These are phyloP conservation scores for Drosophila pachea DNA, from an alignment of 1,140 invertebrate species.

Conservation along the genomic window DNA sequence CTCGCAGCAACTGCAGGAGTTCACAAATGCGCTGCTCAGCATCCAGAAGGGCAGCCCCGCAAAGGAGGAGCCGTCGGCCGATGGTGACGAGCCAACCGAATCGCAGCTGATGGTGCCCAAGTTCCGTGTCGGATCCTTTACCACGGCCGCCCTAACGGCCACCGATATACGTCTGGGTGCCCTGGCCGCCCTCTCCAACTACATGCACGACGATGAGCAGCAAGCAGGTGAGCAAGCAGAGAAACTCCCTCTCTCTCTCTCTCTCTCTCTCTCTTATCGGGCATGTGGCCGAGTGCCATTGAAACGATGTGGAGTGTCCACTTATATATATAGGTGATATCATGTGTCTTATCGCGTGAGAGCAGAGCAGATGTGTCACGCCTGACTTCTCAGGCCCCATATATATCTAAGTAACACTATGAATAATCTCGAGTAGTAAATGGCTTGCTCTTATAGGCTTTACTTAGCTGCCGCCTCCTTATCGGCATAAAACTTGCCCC, in stretches of 20 bases:
- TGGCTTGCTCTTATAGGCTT: too few species aligned
- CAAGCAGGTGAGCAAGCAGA: conserved; percentile 64
- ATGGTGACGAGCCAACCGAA: conserved; percentile 50
- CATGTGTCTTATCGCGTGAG: background rate
- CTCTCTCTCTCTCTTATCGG: background rate
- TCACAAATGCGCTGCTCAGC: conserved; percentile 68
- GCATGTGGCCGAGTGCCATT: background rate
- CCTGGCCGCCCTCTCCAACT: conserved; percentile 72
- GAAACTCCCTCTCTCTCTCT: too few species aligned
- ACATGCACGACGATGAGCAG: conserved; percentile 74
- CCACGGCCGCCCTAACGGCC: conserved; percentile 63
- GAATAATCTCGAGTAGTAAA: too few species aligned
- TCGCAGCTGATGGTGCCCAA: conserved; percentile 80
- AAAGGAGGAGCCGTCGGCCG: conserved; percentile 19
- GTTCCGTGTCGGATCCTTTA: conserved; percentile 82
- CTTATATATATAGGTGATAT: conserved; percentile 10
- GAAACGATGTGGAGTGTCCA: conserved; percentile 3
- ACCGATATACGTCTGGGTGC: conserved; percentile 69
- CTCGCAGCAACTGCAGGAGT: conserved; percentile 79
- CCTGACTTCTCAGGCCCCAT: too few species aligned
- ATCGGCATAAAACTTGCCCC: too few species aligned
- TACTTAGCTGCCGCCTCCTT: too few species aligned
- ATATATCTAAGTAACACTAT: too few species aligned
- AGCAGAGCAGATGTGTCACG: too few species aligned
- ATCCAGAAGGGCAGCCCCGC: conserved; percentile 57